Evolutionary conservation across 2,888 invertebrate species (phyloP).

Genomic region (Bedellia somnulentella): DNA sequence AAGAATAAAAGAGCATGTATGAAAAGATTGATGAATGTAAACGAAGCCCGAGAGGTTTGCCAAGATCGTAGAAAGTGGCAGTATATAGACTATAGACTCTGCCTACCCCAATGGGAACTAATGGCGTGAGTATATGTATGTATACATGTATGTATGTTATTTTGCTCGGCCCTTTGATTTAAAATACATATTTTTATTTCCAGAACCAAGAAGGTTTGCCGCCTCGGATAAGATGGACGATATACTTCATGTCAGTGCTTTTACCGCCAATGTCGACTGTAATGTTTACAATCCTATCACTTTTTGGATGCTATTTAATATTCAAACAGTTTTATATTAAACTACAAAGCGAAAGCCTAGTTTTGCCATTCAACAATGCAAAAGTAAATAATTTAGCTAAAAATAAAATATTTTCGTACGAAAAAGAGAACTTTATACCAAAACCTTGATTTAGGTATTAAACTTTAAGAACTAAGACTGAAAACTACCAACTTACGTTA

Average conservation of each 20-base stretch:
- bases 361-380: slow-evolving; percentile 29
- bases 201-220: slow-evolving; percentile 65
- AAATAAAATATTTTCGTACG: slow-evolving; percentile 31
- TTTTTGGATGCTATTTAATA: slow-evolving; percentile 28
- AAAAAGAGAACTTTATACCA: slow-evolving; percentile 33
- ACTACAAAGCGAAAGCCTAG: slow-evolving; percentile 21
- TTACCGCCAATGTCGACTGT: slow-evolving; percentile 47
- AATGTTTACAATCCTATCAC: slow-evolving; percentile 17
- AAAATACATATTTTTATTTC: slow-evolving; percentile 16
- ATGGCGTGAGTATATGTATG: not conserved
- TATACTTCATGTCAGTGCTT: slow-evolving; percentile 52
- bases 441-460: no score
- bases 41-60: not conserved
- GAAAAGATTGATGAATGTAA: not conserved
- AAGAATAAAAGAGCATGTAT: no score
- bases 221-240: slow-evolving; percentile 34
- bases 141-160: no score
- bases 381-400: slow-evolving; percentile 23
- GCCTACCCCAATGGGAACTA: not conserved
- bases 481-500: no score
- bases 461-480: no score
- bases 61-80: not conserved
- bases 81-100: not conserved
- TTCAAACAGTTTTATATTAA: slow-evolving; percentile 25
- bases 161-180: no score